A percentile compares a stretch with the other conserved stretches of the same genome.
Conservation (phyloP, 2,113 vertebrate species). For the Galeopterus variegatus region DNA sequence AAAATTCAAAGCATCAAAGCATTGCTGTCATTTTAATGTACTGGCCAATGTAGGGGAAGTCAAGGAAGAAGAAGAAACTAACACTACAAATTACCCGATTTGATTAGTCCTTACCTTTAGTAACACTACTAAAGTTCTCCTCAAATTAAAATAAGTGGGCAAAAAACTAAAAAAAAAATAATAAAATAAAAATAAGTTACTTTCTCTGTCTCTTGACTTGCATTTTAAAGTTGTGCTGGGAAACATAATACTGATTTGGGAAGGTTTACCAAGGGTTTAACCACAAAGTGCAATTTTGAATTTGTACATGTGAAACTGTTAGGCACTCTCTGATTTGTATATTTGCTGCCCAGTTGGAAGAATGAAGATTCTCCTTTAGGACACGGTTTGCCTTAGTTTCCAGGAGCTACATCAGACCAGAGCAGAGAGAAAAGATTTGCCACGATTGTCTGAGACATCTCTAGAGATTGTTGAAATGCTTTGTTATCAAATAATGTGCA, state of each 20-base stretch:
- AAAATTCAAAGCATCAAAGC: slow-evolving; percentile 66
- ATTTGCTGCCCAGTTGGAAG: background rate
- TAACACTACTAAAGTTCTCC: background rate
- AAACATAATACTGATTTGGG: background rate
- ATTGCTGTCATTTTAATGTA: background rate
- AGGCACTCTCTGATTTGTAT: slow-evolving; percentile 16
- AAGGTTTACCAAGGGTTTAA: background rate
- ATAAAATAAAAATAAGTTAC: background rate
- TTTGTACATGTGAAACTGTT: background rate
- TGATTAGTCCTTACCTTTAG: background rate
- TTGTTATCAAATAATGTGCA: slow-evolving; percentile 11
- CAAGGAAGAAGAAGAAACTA: background rate
- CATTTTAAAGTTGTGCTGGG: background rate
- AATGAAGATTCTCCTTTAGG: background rate
- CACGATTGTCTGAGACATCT: background rate
- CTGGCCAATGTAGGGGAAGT: background rate
- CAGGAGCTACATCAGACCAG: background rate
- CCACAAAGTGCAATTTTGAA: background rate
- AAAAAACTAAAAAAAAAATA: background rate
- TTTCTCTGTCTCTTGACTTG: slow-evolving; percentile 36
- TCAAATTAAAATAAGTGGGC: background rate
- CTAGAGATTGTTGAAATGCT: background rate
- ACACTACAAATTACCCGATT: background rate
- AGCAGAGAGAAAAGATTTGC: slow-evolving; percentile 19
- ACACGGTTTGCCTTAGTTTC: slow-evolving; percentile 1